Percentiles rank a stretch among this genome's conserved stretches.
Conservation (phyloP, 30 jellyfish, hydroid and myxozoan species). For the Aurelia aurita complex sp. Pacific region DNA sequence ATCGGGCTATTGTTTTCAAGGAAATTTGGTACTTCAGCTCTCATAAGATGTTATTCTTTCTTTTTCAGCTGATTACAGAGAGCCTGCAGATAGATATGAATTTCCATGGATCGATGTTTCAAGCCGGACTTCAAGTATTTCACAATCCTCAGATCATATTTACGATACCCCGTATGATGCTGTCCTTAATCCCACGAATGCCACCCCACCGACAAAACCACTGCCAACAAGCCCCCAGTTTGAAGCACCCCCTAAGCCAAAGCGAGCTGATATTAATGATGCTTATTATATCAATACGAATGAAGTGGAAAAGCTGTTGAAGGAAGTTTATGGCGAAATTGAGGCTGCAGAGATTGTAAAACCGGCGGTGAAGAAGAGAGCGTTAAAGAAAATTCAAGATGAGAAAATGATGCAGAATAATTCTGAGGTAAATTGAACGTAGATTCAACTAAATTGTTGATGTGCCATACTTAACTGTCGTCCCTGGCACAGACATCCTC, state of each 20-base stretch:
- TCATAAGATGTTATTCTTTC: not conserved
- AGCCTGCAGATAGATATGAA: conserved; percentile 29
- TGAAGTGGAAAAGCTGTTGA: conserved; percentile 39
- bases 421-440: too few relatives aligned
- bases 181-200: not conserved
- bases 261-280: conserved; percentile 1
- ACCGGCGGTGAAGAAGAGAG: conserved; percentile 39
- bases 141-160: conserved; percentile 8
- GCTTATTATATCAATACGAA: conserved; percentile 36
- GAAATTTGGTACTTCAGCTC: too few relatives aligned
- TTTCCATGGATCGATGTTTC: conserved; percentile 15
- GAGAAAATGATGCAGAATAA: conserved; percentile 3
- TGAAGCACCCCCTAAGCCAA: conserved; percentile 58
- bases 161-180: conserved; percentile 49
- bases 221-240: conserved; percentile 1
- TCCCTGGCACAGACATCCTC: too few relatives aligned
- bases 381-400: conserved; percentile 22
- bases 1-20: too few relatives aligned
- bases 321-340: conserved; percentile 33
- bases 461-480: too few relatives aligned
- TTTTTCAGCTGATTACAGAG: conserved; percentile 34
- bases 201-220: conserved; percentile 21
- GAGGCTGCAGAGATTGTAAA: conserved; percentile 12
- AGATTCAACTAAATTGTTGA: too few relatives aligned
- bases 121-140: not conserved